Evolutionary conservation across 2,113 vertebrate genomes (phyloP).

Genomic region (Urocitellus parryii): DNA sequence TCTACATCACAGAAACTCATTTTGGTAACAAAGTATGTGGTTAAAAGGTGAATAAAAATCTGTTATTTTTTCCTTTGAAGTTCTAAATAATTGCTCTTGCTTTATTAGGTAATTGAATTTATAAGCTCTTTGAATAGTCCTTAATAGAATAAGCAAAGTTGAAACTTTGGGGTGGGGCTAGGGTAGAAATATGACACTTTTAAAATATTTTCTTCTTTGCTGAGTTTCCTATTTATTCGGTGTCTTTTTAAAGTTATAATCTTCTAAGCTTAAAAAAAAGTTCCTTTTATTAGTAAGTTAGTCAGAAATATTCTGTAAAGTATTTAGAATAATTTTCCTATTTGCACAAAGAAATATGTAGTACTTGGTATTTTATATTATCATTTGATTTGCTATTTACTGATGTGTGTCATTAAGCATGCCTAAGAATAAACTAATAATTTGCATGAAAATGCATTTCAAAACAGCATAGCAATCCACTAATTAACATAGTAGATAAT

Average conservation of each 20-base stretch:
- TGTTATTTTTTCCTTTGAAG: background rate
- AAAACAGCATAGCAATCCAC: slow-evolving; percentile 68
- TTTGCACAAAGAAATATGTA: slow-evolving; percentile 63
- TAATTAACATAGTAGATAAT: slow-evolving; percentile 81
- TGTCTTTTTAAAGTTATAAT: slow-evolving; percentile 36
- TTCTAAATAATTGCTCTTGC: slow-evolving; percentile 51
- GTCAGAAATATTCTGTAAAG: slow-evolving; percentile 51
- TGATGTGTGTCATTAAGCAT: slow-evolving; percentile 75
- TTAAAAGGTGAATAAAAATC: background rate
- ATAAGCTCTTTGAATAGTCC: background rate
- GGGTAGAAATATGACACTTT: background rate
- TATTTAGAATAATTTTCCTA: slow-evolving; percentile 63
- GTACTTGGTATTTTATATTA: slow-evolving; percentile 59
- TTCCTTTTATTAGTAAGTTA: slow-evolving; percentile 31
- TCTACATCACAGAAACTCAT: slow-evolving; percentile 7
- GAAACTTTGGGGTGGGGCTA: background rate
- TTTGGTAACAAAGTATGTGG: slow-evolving; percentile 30
- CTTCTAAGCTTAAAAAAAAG: slow-evolving; percentile 55
- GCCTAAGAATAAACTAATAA: slow-evolving; percentile 73
- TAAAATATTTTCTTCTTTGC: background rate
- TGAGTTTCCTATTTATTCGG: background rate
- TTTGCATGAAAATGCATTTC: slow-evolving; percentile 75
- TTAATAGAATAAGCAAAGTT: background rate
- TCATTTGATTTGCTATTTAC: slow-evolving; percentile 76
- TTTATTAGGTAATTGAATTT: slow-evolving; percentile 56